These are phyloP conservation scores for Chlamydotis undulata DNA, from an alignment of 2,113 vertebrate species.

Conservation along the genomic window DNA sequence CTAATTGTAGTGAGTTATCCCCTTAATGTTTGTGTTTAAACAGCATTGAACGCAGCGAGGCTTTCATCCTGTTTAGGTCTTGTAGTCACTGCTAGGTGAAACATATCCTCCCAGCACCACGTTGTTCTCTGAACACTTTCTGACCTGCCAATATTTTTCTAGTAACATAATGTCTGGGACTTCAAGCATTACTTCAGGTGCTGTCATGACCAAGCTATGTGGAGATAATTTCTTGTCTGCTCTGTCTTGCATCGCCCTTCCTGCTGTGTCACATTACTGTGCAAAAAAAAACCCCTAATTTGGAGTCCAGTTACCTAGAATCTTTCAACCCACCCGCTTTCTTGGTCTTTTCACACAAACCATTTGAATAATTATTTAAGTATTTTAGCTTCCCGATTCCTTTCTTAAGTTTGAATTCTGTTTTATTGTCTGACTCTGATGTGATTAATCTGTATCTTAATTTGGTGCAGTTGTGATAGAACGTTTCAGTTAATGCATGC, in stretches of 20 bases:
- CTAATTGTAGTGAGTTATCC: neutral
- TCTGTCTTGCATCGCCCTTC: neutral
- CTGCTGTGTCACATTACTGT: neutral
- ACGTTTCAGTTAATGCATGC: neutral
- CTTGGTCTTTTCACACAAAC: neutral
- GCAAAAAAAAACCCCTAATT: neutral
- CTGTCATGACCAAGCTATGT: neutral
- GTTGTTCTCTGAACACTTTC: neutral
- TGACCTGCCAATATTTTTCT: slow-evolving; percentile 49
- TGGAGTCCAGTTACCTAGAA: neutral
- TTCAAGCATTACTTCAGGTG: slow-evolving; percentile 5
- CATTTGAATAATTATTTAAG: neutral
- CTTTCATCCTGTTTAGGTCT: slow-evolving; percentile 12
- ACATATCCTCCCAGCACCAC: neutral
- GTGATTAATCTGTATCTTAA: neutral
- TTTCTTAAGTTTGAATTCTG: neutral
- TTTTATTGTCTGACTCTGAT: neutral
- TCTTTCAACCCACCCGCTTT: neutral
- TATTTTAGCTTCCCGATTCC: neutral
- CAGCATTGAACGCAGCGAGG: neutral
- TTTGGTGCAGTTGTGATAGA: neutral
- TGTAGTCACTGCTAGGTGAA: neutral
- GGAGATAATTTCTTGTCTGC: neutral
- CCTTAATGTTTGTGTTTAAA: neutral
- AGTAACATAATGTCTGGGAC: slow-evolving; percentile 42